phyloP scores from a whole-genome alignment of 2,797 vertebrate species.

The Erethizon dorsatum region DNA sequence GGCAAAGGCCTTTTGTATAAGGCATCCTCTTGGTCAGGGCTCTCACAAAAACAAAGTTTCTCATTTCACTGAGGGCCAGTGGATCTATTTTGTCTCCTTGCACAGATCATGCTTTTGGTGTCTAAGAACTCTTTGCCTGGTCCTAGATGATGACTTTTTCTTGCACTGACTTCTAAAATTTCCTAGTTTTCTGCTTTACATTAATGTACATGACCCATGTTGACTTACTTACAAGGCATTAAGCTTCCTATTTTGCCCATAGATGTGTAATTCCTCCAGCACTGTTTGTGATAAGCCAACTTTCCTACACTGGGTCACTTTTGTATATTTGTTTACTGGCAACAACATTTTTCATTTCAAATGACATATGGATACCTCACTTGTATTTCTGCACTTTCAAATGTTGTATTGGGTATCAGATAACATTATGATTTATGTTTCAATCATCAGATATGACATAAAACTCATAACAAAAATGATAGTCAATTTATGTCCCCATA shows the following conservation, averaged over 20 bases:
- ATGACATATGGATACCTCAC: background rate
- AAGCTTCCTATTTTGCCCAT: background rate
- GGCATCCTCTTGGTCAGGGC: background rate
- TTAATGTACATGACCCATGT: background rate
- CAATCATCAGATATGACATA: background rate
- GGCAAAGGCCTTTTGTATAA: background rate
- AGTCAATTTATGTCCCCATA: rapidly evolving
- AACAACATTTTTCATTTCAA: background rate
- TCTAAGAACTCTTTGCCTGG: background rate
- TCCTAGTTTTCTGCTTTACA: background rate
- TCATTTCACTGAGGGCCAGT: background rate
- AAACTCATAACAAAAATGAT: background rate
- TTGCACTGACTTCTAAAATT: background rate
- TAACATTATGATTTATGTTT: background rate
- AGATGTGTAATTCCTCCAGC: background rate
- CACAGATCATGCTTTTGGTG: background rate
- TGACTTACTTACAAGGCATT: background rate
- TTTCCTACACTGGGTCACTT: background rate
- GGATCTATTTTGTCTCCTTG: background rate
- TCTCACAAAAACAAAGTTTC: background rate
- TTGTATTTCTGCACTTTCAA: background rate
- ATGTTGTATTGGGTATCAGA: background rate
- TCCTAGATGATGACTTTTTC: background rate
- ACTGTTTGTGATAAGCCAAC: background rate
- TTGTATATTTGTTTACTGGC: background rate